Evolutionary conservation across 2,888 invertebrate genomes (phyloP).

Genomic region (Gryllus longicercus): DNA sequence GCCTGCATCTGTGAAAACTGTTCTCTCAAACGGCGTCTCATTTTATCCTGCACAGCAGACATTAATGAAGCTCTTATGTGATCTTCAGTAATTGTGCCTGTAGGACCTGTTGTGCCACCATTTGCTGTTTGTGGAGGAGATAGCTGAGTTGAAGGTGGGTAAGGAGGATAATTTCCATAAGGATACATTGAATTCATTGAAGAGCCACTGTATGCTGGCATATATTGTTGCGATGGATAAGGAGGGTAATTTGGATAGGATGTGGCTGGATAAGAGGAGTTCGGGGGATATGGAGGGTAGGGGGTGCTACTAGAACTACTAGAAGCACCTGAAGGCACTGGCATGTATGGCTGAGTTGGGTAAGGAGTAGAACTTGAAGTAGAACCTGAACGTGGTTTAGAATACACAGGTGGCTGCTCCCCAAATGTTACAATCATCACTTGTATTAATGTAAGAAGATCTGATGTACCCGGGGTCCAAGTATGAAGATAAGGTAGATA

Average conservation of each 20-base stretch:
- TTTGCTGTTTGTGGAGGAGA: slow-evolving; percentile 23
- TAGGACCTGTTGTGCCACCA: slow-evolving; percentile 45
- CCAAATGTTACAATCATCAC: slow-evolving; percentile 90
- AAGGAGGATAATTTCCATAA: slow-evolving; percentile 36
- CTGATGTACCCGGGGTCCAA: slow-evolving; percentile 82
- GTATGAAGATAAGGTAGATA: slow-evolving; percentile 95
- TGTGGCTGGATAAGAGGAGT: slow-evolving; percentile 49
- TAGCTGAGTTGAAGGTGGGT: slow-evolving; percentile 32
- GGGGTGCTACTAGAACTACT: slow-evolving; percentile 39
- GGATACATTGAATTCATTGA: background rate
- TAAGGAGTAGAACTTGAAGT: slow-evolving; percentile 50
- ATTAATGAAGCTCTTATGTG: slow-evolving; percentile 90
- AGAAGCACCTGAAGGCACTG: slow-evolving; percentile 43
- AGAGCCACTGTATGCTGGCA: slow-evolving; percentile 36
- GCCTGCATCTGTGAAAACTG: slow-evolving; percentile 87
- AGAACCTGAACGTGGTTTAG: slow-evolving; percentile 60
- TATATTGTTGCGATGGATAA: slow-evolving; percentile 49
- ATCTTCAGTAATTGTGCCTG: slow-evolving; percentile 89
- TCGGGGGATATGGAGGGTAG: slow-evolving; percentile 51
- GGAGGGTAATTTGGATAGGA: slow-evolving; percentile 44
- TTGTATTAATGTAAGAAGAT: slow-evolving; percentile 83
- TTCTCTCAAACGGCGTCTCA: slow-evolving; percentile 81
- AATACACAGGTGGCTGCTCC: slow-evolving; percentile 90
- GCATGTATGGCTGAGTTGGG: slow-evolving; percentile 49
- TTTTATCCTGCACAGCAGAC: slow-evolving; percentile 93